Evolutionary conservation across 2,113 vertebrate species (phyloP), one percentile per base, ranked within the genome.

Genomic region (Rafetus swinhoei): DNA sequence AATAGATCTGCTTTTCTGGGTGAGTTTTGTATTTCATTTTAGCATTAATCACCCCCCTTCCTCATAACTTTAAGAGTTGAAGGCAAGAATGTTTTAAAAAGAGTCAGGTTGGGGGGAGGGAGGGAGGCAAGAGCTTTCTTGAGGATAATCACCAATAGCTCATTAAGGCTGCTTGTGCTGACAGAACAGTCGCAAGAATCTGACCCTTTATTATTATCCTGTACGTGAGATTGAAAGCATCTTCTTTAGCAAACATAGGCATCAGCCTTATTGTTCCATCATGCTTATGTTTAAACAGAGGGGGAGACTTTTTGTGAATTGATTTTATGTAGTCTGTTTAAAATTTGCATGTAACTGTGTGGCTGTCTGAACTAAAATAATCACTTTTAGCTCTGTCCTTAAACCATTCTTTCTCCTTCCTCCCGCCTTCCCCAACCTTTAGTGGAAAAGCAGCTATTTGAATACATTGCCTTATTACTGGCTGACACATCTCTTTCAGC

Each of bases 291-390:
- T 95, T 95, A 95, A 92, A 88, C 82, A 89, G 76, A 89, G 29
- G 24, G 45, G 8, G 77, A 95, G 79, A 9, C 13, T 6, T 95
- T 89, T 76, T 57, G 81, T 89, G 92, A 60, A 93, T 90, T 89
- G 62, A 5, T 93, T n/a, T 27, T 25, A 11, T 25, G 53, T 81
- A 94, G 69, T 24, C 45, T 92, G 88, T 93, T 72, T 95, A 93
- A 96, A 56, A 94, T 94, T 86, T 95, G 57, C 92, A 93, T 96
- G 81, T 89, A 96, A 92, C 60, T 90, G 90, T 88, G 60, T 19
- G 89, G 88, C 88, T 95, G 88, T 84, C 84, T 69, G 88, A 90
- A 91, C 54, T 82, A 94, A 97, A 97, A 95, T 69, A 95, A 94
- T 96, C 14, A 93, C 96, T 96, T 94, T 88, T 91, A 93, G 35